Evolutionary conservation across 2,797 vertebrate species (phyloP).

Genomic region (Epinephelus awoara): DNA sequence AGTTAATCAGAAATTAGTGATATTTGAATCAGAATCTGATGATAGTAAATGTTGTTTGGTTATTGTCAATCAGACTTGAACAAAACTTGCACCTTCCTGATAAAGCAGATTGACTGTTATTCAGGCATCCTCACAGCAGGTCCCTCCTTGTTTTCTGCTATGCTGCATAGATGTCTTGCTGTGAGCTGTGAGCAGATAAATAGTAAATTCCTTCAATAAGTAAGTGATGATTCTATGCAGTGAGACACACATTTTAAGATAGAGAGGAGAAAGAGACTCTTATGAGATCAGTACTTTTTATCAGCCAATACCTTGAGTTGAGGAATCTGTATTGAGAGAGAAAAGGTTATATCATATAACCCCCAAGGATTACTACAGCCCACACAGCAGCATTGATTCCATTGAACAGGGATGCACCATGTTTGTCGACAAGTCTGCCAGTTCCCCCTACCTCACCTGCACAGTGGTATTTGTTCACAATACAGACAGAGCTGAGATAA

Average conservation of each 20-base stretch:
- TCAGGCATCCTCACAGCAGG: background rate
- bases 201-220: background rate
- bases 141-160: background rate
- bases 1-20: no score
- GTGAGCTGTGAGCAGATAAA: slow-evolving; percentile 6
- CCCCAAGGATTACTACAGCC: no score
- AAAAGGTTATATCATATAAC: no score
- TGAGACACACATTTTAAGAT: background rate
- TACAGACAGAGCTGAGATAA: no score
- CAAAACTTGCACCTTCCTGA: background rate
- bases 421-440: no score
- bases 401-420: no score
- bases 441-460: background rate
- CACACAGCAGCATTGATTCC: background rate
- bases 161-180: background rate
- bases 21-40: no score
- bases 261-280: background rate
- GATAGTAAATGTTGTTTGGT: no score
- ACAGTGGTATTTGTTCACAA: background rate
- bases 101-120: background rate
- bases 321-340: background rate
- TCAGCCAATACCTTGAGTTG: background rate
- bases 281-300: background rate
- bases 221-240: background rate
- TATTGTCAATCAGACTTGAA: background rate